A percentile compares a stretch with the other conserved stretches of the same genome.
Evolutionary conservation across 64 coral and sea anemone species (phyloP).

Genomic region (Pachyseris speciosa): DNA sequence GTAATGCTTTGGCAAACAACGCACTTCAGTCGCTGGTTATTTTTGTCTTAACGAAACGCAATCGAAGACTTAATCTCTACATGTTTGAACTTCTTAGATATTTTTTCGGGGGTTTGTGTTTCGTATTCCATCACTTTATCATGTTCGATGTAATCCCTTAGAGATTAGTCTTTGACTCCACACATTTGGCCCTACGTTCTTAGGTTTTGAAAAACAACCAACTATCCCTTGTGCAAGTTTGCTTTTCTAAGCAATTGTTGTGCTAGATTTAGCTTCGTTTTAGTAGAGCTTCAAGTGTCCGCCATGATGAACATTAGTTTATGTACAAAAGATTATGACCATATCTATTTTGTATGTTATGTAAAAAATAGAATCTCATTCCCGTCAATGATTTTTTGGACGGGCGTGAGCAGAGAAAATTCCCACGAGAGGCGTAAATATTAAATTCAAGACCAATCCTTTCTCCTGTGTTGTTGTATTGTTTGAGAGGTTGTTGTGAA

Average conservation of each 20-base stretch:
- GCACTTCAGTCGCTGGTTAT: neutral
- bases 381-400: neutral
- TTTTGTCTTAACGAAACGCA: conserved; percentile 9
- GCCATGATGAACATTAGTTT: conserved; percentile 8
- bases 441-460: neutral
- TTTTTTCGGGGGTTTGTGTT: neutral
- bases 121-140: neutral
- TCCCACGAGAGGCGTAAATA: conserved; percentile 8
- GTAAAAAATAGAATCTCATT: neutral
- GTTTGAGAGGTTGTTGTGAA: conserved; percentile 7
- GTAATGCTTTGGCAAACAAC: conserved; percentile 26
- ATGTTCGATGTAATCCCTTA: neutral
- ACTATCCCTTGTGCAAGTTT: neutral
- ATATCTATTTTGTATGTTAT: conserved; percentile 1
- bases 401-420: neutral
- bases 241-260: neutral
- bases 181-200: neutral
- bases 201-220: neutral
- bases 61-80: neutral
- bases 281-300: neutral
- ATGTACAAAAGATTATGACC: conserved; percentile 38
- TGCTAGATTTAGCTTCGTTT: conserved; percentile 17
- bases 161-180: conserved; percentile 12
- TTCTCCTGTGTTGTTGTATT: neutral
- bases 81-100: neutral